A percentile compares a stretch with the other conserved stretches of the same genome.
These are phyloP conservation scores for Spizaetus ornatus DNA, from an alignment of 2,113 vertebrate species.

Conservation along the genomic window DNA sequence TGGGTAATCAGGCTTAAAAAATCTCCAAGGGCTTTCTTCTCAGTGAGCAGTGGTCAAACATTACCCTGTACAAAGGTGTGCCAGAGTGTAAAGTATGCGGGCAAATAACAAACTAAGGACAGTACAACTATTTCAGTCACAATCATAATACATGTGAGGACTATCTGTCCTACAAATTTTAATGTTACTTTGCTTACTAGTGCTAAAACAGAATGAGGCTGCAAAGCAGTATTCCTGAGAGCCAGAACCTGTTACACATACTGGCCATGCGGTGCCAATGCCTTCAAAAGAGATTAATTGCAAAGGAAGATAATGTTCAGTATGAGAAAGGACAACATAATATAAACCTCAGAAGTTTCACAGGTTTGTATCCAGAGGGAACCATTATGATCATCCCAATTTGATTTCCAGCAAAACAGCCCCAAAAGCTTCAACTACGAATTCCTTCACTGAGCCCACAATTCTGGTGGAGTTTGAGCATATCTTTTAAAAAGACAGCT, in stretches of 20 bases:
- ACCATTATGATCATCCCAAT: neutral
- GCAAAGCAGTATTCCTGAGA: neutral
- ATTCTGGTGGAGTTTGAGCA: neutral
- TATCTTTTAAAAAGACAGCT: neutral
- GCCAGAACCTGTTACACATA: neutral
- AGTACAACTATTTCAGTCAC: neutral
- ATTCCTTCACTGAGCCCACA: neutral
- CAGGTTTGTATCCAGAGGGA: neutral
- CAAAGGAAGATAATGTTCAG: neutral
- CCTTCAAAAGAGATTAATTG: neutral
- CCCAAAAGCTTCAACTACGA: neutral
- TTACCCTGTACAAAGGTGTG: accelerated
- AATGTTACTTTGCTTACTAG: neutral
- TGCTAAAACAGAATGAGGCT: neutral
- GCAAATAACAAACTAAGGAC: neutral
- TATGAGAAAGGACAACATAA: neutral
- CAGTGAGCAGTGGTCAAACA: neutral
- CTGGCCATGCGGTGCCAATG: neutral
- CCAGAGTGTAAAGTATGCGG: neutral
- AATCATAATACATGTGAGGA: neutral
- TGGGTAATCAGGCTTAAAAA: neutral
- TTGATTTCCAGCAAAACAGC: neutral
- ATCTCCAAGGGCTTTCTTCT: neutral
- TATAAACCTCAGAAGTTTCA: neutral
- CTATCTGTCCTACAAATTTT: neutral